Percentiles rank a stretch among this genome's conserved stretches.
These are phyloP conservation scores for Cephus pygmeus DNA, from an alignment of 2,888 invertebrate species.

Conservation along the genomic window DNA sequence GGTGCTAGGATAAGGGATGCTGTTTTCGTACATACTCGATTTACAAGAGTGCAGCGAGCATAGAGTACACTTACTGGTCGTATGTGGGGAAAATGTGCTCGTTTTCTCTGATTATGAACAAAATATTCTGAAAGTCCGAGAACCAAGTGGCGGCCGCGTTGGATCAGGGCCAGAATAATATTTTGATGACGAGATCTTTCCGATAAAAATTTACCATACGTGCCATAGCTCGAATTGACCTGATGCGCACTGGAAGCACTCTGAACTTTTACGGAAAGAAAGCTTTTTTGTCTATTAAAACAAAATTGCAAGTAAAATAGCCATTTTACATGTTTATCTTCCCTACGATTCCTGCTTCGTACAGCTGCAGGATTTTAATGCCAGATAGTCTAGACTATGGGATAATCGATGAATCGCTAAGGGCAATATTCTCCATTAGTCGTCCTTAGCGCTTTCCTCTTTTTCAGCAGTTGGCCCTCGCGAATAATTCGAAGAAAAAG, in stretches of 20 bases:
- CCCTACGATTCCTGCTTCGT: background rate
- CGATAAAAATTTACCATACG: background rate
- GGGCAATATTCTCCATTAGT: background rate
- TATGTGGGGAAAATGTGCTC: background rate
- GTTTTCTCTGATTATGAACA: conserved; percentile 22
- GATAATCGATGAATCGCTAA: background rate
- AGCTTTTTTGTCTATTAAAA: background rate
- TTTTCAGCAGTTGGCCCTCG: background rate
- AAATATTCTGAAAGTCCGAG: conserved; percentile 16
- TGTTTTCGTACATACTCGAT: background rate
- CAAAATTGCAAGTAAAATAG: background rate
- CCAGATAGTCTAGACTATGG: background rate
- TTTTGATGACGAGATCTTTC: conserved; percentile 27
- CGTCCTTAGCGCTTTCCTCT: background rate
- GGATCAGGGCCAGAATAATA: conserved; percentile 36
- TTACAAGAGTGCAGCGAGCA: background rate
- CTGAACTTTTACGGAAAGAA: background rate
- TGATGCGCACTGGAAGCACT: background rate
- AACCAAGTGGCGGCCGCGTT: conserved; percentile 10
- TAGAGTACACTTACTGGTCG: background rate
- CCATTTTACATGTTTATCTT: background rate
- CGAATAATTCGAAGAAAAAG: background rate
- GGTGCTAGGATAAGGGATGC: background rate
- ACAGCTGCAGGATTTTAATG: background rate
- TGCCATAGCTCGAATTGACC: background rate